Conservation (phyloP, 1,140 invertebrate genomes). For the Monomorium pharaonis region DNA sequence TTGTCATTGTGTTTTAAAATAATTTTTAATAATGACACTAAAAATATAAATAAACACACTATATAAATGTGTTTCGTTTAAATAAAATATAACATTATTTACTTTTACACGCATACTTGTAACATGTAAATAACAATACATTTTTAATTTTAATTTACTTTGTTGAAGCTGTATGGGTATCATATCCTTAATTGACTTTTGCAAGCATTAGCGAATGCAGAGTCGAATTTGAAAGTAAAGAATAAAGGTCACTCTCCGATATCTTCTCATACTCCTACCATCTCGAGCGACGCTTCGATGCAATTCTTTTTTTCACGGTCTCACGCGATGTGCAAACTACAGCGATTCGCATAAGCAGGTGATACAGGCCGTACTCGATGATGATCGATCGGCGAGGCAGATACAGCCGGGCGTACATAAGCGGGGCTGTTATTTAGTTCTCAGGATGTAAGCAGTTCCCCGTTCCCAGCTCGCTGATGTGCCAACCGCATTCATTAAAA, state of each 20-base stretch:
- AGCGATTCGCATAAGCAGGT: slow-evolving; percentile 45
- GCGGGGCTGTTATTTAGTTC: slow-evolving; percentile 74
- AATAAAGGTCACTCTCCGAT: not conserved
- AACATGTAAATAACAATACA: too few species aligned
- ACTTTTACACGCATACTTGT: too few species aligned
- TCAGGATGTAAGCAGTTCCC: slow-evolving; percentile 67
- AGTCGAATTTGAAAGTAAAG: not conserved
- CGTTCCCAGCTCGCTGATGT: slow-evolving; percentile 74
- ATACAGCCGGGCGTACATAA: slow-evolving; percentile 64
- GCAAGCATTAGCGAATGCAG: not conserved
- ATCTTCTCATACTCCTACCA: not conserved
- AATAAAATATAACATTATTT: too few species aligned
- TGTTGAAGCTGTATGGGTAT: too few species aligned
- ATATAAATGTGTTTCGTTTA: too few species aligned
- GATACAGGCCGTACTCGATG: slow-evolving; percentile 59
- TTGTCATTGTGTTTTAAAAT: too few species aligned
- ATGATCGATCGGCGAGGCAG: slow-evolving; percentile 66
- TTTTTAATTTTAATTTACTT: too few species aligned
- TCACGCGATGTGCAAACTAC: slow-evolving; percentile 26
- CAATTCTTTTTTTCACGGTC: slow-evolving; percentile 10
- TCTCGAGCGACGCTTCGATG: not conserved
- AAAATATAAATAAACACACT: too few species aligned
- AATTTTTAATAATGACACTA: too few species aligned
- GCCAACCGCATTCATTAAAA: slow-evolving; percentile 75
- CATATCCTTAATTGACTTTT: not conserved